phyloP scores from a whole-genome alignment of 1,140 invertebrate species.

The Saccostrea cuccullata region DNA sequence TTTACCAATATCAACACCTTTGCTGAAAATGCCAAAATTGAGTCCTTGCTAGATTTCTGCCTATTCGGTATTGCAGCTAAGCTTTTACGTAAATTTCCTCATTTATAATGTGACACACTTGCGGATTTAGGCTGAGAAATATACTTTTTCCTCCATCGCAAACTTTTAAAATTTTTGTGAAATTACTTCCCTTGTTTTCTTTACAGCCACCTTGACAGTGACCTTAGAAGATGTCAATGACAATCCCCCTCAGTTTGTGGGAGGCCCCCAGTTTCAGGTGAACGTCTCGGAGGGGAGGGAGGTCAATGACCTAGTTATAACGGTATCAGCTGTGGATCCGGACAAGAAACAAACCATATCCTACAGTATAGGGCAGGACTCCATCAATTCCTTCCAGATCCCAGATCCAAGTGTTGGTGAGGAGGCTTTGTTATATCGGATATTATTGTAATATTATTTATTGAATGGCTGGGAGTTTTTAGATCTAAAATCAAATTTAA shows the following conservation, averaged over 20 bases:
- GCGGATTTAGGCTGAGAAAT: not conserved
- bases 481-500: too few relatives aligned
- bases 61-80: too few relatives aligned
- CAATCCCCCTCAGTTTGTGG: slow-evolving; percentile 64
- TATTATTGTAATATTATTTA: not conserved
- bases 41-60: too few relatives aligned
- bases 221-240: slow-evolving; percentile 68
- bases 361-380: slow-evolving; percentile 55
- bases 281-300: slow-evolving; percentile 64
- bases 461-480: too few relatives aligned
- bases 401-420: slow-evolving; percentile 54
- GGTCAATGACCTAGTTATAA: slow-evolving; percentile 58
- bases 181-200: not conserved
- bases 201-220: slow-evolving; percentile 65
- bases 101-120: too few relatives aligned
- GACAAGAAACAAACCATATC: slow-evolving; percentile 65
- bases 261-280: slow-evolving; percentile 56
- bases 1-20: too few relatives aligned
- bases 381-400: slow-evolving; percentile 55
- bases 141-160: not conserved
- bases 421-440: not conserved
- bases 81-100: too few relatives aligned
- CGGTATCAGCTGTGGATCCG: slow-evolving; percentile 61
- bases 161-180: not conserved
- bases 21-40: too few relatives aligned